Percentiles rank a stretch among this genome's conserved stretches.
These are phyloP conservation scores for Hafferia zeledoni DNA, from an alignment of 2,797 vertebrate species.

Conservation along the genomic window DNA sequence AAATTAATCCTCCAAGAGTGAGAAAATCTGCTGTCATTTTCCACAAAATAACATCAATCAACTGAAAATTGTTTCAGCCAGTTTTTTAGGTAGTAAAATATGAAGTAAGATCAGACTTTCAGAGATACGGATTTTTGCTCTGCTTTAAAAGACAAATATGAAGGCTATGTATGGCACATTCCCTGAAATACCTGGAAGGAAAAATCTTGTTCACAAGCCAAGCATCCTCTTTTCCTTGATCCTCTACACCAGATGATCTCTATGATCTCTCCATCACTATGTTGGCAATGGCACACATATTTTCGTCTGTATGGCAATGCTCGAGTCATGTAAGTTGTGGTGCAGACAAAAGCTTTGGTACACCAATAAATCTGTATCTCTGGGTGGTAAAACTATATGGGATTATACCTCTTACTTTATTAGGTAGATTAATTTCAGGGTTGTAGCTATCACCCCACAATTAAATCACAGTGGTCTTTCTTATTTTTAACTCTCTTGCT, in stretches of 20 bases:
- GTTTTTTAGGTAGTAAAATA: background rate
- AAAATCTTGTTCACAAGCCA: background rate
- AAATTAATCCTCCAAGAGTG: background rate
- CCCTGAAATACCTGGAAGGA: background rate
- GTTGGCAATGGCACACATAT: background rate
- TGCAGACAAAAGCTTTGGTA: background rate
- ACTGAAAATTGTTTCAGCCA: background rate
- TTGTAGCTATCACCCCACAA: background rate
- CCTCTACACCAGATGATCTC: background rate
- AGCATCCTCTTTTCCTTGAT: background rate
- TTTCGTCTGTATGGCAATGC: background rate
- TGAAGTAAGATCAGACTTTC: background rate
- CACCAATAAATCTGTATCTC: background rate
- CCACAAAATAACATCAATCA: background rate
- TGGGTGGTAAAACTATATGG: background rate
- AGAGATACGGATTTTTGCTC: background rate
- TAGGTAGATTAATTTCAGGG: background rate
- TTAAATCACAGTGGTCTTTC: background rate
- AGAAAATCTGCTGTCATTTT: slow-evolving; percentile 12
- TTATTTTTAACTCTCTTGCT: background rate
- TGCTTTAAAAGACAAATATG: background rate
- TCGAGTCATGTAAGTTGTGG: background rate
- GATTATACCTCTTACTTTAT: background rate
- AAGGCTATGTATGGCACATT: background rate
- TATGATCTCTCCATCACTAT: background rate